phyloP scores from a whole-genome alignment of 2,797 vertebrate species.

The Molossus molossus region DNA sequence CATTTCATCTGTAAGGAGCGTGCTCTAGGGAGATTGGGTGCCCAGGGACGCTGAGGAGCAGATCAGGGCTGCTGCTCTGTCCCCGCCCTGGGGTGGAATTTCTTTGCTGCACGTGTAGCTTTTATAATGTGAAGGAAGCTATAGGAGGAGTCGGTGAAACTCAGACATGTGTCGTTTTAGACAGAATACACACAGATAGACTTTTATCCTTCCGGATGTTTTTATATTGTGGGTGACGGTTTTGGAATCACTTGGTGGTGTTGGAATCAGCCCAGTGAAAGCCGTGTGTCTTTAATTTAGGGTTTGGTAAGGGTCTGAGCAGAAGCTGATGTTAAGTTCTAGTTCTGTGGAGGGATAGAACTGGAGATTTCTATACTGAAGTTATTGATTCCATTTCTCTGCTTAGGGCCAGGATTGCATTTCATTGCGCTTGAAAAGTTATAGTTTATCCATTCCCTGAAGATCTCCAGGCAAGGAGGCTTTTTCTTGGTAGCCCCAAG shows the following conservation, averaged over 20 bases:
- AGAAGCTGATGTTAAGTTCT: slow-evolving; percentile 13
- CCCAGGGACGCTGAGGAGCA: neutral
- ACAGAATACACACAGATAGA: neutral
- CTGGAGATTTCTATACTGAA: neutral
- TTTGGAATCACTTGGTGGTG: neutral
- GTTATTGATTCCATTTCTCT: slow-evolving; percentile 41
- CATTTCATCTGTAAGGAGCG: slow-evolving; percentile 20
- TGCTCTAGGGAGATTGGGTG: neutral
- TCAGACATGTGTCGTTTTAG: neutral
- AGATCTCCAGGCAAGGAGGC: neutral
- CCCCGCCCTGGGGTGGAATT: neutral
- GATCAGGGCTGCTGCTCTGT: neutral
- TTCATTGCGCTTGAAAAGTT: slow-evolving; percentile 44
- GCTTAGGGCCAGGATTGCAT: slow-evolving; percentile 15
- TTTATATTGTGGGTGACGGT: neutral
- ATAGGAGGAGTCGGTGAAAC: neutral
- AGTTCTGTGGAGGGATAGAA: neutral
- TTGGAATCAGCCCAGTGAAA: neutral
- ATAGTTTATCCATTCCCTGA: neutral
- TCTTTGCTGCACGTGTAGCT: neutral
- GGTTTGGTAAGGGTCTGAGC: neutral
- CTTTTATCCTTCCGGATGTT: neutral
- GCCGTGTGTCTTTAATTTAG: neutral
- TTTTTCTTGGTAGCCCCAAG: slow-evolving; percentile 43
- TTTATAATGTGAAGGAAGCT: neutral